phyloP scores from a whole-genome alignment of 1,140 invertebrate genomes.

The Lutraria rhynchaena region DNA sequence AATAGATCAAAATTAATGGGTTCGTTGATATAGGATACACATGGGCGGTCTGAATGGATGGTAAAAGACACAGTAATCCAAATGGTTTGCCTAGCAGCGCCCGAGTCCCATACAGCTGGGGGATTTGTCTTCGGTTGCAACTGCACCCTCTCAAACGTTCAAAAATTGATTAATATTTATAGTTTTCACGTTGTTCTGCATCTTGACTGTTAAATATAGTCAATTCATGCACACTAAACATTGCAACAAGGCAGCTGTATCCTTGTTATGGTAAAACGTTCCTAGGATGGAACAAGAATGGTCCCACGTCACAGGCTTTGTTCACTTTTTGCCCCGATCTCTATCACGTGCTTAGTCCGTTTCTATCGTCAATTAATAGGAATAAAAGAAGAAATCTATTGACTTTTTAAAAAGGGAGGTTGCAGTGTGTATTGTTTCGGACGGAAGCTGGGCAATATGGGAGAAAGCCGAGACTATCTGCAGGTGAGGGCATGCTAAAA shows the following conservation, averaged over 20 bases:
- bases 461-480: slow-evolving; percentile 49
- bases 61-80: not conserved
- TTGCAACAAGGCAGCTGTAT: slow-evolving; percentile 41
- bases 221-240: slow-evolving; percentile 37
- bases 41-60: slow-evolving; percentile 2
- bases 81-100: too few relatives aligned
- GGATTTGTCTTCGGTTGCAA: slow-evolving; percentile 26
- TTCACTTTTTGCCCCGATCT: slow-evolving; percentile 59
- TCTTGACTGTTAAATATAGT: slow-evolving; percentile 56
- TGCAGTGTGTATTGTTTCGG: slow-evolving; percentile 57
- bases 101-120: slow-evolving; percentile 21
- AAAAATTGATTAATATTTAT: slow-evolving; percentile 61
- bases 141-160: slow-evolving; percentile 47
- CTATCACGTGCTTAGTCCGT: slow-evolving; percentile 51
- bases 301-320: slow-evolving; percentile 54
- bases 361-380: slow-evolving; percentile 62
- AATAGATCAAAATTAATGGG: slow-evolving; percentile 29
- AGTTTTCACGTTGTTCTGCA: slow-evolving; percentile 62
- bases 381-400: slow-evolving; percentile 63
- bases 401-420: slow-evolving; percentile 59
- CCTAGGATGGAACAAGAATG: slow-evolving; percentile 48
- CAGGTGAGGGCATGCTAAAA: slow-evolving; percentile 56
- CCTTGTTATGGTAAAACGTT: slow-evolving; percentile 61
- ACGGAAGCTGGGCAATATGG: slow-evolving; percentile 36
- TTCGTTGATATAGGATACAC: slow-evolving; percentile 9